Evolutionary conservation across 92 coral and sea anemone species (phyloP).

Genomic region (Zoanthus gigantus): DNA sequence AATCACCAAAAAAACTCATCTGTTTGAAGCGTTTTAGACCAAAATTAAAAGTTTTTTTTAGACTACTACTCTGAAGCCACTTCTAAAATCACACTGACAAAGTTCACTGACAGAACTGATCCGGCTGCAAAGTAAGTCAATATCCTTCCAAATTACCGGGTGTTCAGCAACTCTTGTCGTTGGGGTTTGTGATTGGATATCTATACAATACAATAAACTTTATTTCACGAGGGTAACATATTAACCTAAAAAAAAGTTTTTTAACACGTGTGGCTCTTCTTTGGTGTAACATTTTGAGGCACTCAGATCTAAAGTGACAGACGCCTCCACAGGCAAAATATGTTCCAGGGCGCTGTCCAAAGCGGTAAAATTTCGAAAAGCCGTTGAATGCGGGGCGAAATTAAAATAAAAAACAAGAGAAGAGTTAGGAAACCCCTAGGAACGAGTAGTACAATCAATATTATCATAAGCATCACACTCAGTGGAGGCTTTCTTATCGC

Average conservation of each 20-base stretch:
- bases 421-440: neutral
- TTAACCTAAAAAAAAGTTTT: no score
- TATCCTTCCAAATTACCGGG: no score
- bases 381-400: slow-evolving; percentile 24
- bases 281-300: no score
- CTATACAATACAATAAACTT: no score
- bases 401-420: neutral
- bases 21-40: slow-evolving; percentile 7
- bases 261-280: no score
- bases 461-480: neutral
- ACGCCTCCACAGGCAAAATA: slow-evolving; percentile 27
- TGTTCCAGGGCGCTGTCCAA: slow-evolving; percentile 30
- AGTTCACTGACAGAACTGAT: no score
- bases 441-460: slow-evolving; percentile 1
- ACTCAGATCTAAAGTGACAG: slow-evolving; percentile 19
- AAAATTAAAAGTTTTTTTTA: neutral
- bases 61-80: no score
- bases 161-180: neutral
- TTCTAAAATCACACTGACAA: no score
- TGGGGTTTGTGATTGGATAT: slow-evolving; percentile 12
- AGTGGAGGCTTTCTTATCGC: neutral
- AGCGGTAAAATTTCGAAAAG: slow-evolving; percentile 17
- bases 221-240: no score
- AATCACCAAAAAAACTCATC: slow-evolving; percentile 1
- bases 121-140: no score